These are phyloP conservation scores for Drosophila peninsularis DNA, from an alignment of 2,888 invertebrate genomes.

Conservation along the genomic window DNA sequence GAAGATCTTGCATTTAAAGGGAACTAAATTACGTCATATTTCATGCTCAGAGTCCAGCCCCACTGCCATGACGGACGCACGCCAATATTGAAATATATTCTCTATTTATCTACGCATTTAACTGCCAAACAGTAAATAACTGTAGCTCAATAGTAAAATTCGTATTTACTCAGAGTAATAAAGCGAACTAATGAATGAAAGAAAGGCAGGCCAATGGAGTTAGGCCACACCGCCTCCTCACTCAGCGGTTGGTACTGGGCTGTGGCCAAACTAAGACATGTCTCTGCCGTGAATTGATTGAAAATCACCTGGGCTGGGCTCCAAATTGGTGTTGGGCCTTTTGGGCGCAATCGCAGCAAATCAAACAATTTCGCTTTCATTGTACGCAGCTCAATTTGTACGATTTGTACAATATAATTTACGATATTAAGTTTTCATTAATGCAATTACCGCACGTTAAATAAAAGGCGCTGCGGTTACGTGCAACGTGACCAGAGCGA, in stretches of 20 bases:
- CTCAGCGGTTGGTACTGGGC: neutral
- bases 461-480: constrained; percentile 77
- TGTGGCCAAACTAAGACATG: constrained; percentile 41
- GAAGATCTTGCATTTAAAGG: neutral
- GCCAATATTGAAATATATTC: neutral
- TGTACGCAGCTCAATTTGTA: constrained; percentile 78
- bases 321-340: constrained; percentile 22
- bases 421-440: constrained; percentile 77
- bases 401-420: constrained; percentile 78
- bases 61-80: neutral
- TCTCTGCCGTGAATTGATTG: constrained; percentile 50
- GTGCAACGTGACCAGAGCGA: constrained; percentile 76
- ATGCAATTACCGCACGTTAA: constrained; percentile 75
- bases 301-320: constrained; percentile 38
- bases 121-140: neutral
- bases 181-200: neutral
- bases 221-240: neutral
- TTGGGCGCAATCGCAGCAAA: constrained; percentile 47
- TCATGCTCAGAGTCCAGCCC: neutral
- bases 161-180: neutral
- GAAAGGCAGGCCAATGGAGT: neutral
- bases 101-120: neutral
- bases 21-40: neutral
- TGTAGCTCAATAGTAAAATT: neutral
- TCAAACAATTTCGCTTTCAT: constrained; percentile 77